These are phyloP conservation scores for Megaleporinus macrocephalus DNA, from an alignment of 2,113 vertebrate genomes.

Conservation along the genomic window DNA sequence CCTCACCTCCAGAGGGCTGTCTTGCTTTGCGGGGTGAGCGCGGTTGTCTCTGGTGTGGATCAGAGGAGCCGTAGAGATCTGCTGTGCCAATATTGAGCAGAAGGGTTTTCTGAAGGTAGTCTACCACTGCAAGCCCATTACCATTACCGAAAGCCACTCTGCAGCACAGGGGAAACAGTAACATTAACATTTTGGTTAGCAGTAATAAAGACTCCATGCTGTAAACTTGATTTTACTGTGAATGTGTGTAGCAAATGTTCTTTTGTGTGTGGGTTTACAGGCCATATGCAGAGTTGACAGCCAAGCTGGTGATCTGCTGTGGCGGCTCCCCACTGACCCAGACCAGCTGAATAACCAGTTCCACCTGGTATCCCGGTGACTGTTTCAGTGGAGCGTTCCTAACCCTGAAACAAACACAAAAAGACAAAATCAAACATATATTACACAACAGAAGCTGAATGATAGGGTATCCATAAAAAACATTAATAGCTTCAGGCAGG, in stretches of 20 bases:
- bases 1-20: constrained; percentile 91
- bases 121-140: constrained; percentile 92
- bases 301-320: constrained; percentile 95
- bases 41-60: constrained; percentile 91
- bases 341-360: constrained; percentile 94
- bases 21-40: constrained; percentile 91
- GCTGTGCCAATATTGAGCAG: constrained; percentile 90
- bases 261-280: constrained; percentile 81
- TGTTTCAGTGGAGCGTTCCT: constrained; percentile 93
- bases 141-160: constrained; percentile 98
- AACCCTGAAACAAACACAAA: constrained; percentile 80
- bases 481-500: too few relatives aligned
- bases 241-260: not conserved
- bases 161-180: constrained; percentile 34
- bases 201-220: not conserved
- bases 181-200: not conserved
- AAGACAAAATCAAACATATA: not conserved
- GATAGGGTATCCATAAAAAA: too few relatives aligned
- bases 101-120: constrained; percentile 95
- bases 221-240: not conserved
- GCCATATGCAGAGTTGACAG: constrained; percentile 92
- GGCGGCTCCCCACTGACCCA: constrained; percentile 99
- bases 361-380: constrained; percentile 93
- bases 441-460: not conserved
- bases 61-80: constrained; percentile 90